Conservation (phyloP, 2,113 vertebrate genomes). For the Eublepharis macularius region DNA sequence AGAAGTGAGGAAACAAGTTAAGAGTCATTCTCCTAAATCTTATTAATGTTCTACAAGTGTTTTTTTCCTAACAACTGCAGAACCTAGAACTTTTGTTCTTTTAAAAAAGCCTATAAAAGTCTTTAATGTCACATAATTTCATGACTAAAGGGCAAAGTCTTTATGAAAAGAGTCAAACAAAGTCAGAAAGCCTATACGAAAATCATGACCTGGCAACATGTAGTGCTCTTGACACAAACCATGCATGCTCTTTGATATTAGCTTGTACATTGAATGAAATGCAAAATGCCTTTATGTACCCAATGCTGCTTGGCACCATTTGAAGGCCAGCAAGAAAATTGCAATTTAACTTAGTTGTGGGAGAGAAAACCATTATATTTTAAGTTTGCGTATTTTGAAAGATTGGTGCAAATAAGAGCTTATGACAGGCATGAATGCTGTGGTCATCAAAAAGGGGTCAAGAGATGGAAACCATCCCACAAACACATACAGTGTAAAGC, state of each 20-base stretch:
- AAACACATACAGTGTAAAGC: rapidly evolving
- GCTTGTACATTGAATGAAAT: neutral
- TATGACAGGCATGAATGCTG: neutral
- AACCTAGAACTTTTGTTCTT: neutral
- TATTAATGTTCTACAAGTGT: neutral
- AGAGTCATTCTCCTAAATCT: neutral
- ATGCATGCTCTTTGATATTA: neutral
- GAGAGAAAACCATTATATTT: neutral
- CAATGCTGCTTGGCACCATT: neutral
- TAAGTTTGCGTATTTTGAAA: neutral
- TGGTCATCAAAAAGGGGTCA: neutral
- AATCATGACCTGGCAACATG: neutral
- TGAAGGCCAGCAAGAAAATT: neutral
- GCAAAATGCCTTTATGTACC: neutral
- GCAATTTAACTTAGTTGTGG: neutral
- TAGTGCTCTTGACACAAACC: neutral
- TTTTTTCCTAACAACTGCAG: neutral
- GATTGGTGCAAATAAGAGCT: neutral
- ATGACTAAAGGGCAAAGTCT: neutral
- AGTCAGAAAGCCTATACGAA: neutral
- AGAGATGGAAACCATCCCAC: neutral
- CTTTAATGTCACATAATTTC: neutral
- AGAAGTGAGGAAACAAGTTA: neutral
- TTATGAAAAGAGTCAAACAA: slow-evolving; percentile 12
- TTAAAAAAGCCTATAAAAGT: neutral